Conservation (phyloP, 2,888 invertebrate species). For the Eristalis pertinax region DNA sequence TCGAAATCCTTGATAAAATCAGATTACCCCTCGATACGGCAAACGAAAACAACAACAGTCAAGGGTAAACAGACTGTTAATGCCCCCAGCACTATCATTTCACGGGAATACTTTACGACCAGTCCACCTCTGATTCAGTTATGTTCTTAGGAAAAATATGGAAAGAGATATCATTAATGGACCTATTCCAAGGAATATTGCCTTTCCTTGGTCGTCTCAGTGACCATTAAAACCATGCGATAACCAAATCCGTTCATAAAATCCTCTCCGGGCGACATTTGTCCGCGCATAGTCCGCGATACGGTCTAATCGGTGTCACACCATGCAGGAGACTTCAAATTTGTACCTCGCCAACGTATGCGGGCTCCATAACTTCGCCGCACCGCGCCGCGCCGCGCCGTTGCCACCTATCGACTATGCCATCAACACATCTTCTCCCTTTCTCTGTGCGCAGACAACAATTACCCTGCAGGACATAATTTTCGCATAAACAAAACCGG, state of each 20-base stretch:
- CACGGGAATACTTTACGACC: neutral
- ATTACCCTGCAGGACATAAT: conserved; percentile 57
- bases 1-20: neutral
- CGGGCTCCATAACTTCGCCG: conserved; percentile 34
- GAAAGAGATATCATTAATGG: neutral
- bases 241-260: conserved; percentile 18
- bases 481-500: conserved; percentile 58
- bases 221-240: conserved; percentile 23
- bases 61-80: neutral
- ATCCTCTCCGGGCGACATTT: conserved; percentile 18
- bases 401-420: conserved; percentile 44
- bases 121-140: neutral
- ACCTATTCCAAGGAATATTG: neutral
- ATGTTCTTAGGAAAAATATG: neutral
- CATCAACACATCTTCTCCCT: conserved; percentile 48
- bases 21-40: neutral
- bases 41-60: neutral
- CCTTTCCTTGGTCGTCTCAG: neutral
- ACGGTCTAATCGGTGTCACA: conserved; percentile 49
- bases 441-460: conserved; percentile 34
- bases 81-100: neutral
- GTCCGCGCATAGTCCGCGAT: conserved; percentile 12
- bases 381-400: too few species aligned
- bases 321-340: conserved; percentile 36
- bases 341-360: conserved; percentile 30